Evolutionary conservation across 2,113 vertebrate species (phyloP).

Genomic region (Prietella phreatophila): DNA sequence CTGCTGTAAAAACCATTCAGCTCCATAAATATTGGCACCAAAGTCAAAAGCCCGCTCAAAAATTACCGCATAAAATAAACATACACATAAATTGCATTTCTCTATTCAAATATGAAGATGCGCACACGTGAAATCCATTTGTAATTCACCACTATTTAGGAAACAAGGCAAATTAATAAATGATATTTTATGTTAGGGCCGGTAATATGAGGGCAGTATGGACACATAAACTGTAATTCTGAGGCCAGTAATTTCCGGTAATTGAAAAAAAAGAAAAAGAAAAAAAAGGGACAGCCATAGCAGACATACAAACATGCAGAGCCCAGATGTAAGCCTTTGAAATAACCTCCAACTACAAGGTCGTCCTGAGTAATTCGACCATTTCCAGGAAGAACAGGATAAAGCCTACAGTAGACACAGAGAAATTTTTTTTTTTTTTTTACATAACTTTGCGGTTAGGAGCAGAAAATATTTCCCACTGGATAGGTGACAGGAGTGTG

Average conservation of each 20-base stretch:
- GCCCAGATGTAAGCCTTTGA: constrained; percentile 83
- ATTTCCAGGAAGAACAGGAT: constrained; percentile 89
- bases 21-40: not conserved
- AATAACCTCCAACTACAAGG: constrained; percentile 84
- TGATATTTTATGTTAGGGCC: not conserved
- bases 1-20: constrained; percentile 2
- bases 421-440: constrained; percentile 20
- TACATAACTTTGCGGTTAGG: no score
- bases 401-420: constrained; percentile 76
- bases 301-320: not conserved
- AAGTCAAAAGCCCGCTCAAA: not conserved
- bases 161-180: not conserved
- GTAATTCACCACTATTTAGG: not conserved
- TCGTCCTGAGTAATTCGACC: constrained; percentile 88
- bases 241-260: not conserved
- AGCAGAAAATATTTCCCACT: not conserved
- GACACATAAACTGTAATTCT: not conserved
- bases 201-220: not conserved
- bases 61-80: not conserved
- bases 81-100: not conserved
- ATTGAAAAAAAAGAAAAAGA: not conserved
- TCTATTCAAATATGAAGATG: not conserved
- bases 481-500: not conserved
- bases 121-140: not conserved
- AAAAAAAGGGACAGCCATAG: no score